These are phyloP conservation scores for Lithobates sylvaticus DNA, from an alignment of 2,797 vertebrate species.

Conservation along the genomic window DNA sequence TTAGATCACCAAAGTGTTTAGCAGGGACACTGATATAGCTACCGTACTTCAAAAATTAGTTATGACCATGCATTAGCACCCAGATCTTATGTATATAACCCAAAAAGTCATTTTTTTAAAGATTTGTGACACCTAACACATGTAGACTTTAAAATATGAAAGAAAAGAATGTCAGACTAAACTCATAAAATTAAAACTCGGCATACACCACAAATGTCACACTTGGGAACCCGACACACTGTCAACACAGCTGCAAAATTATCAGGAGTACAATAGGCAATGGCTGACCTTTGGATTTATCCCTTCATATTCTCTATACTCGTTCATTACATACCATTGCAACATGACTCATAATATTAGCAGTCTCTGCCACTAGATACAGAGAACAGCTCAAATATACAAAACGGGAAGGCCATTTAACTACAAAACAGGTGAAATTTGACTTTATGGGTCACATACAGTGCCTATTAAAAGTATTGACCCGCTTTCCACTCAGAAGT, in stretches of 20 bases:
- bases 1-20: too few relatives aligned
- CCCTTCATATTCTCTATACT: conserved; percentile 56
- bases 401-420: too few relatives aligned
- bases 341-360: conserved; percentile 1
- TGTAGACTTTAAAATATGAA: background rate
- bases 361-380: background rate
- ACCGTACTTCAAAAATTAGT: too few relatives aligned
- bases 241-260: conserved; percentile 66
- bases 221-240: conserved; percentile 64
- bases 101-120: too few relatives aligned
- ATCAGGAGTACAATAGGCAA: conserved; percentile 58
- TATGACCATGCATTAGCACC: too few relatives aligned
- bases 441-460: too few relatives aligned
- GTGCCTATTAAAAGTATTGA: too few relatives aligned
- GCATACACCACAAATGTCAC: conserved; percentile 16
- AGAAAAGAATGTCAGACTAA: background rate
- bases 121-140: too few relatives aligned
- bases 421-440: too few relatives aligned
- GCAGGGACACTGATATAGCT: too few relatives aligned
- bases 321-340: conserved; percentile 57
- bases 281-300: conserved; percentile 64
- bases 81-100: too few relatives aligned
- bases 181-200: conserved; percentile 5
- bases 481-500: too few relatives aligned
- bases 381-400: background rate